Evolutionary conservation across 1,140 invertebrate species (phyloP), one percentile per base, ranked within the genome.

Genomic region (Conus ventricosus): DNA sequence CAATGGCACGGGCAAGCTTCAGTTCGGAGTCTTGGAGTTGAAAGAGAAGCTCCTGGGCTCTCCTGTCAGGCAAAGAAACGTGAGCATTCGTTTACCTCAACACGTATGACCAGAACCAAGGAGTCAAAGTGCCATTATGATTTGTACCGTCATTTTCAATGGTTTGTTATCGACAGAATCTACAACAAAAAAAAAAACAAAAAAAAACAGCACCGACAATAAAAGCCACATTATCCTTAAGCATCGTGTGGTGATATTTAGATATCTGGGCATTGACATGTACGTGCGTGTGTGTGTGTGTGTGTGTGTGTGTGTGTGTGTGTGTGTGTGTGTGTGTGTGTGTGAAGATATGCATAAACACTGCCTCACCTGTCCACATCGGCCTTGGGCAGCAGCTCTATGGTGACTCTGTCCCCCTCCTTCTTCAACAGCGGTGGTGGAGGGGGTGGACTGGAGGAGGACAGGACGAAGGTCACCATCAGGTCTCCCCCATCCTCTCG

Each of bases 31-130:
- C 63, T 67, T 80, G 39, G 11, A 91, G 85, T 25, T 83, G 53
- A 57, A 88, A 71, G 4, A 91, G 54, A 5, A 87, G 86, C 17
- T 87, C 60, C 67, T 90, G 89, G 67, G 86, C 89, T 11, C 91
- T 81, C 54, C 91, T 91, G 54, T 4, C 27, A 67, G 6, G 20
- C 13, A 25, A 39, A 8, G 10, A 27, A 39, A 25, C 13, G 15
- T 25, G 4, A n/a, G 53, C 13, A 13, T 17, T 4, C 53, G 6
- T 51, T 13, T 23, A 17, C 80, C 11, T 17, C 39, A 0, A 27
- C 25, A 10, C 55, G 8, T 57, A 15, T 84, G 6, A 8, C 27
- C 8, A 23, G 80, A 13, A 82, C n/a, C 23, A 53, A 53, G 10
- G 10, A 53, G 5, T 11, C 7, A 5, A 13, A 83, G 25, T 4